These are phyloP conservation scores for Chloroclysta siterata DNA, from an alignment of 2,888 invertebrate genomes.

Conservation along the genomic window DNA sequence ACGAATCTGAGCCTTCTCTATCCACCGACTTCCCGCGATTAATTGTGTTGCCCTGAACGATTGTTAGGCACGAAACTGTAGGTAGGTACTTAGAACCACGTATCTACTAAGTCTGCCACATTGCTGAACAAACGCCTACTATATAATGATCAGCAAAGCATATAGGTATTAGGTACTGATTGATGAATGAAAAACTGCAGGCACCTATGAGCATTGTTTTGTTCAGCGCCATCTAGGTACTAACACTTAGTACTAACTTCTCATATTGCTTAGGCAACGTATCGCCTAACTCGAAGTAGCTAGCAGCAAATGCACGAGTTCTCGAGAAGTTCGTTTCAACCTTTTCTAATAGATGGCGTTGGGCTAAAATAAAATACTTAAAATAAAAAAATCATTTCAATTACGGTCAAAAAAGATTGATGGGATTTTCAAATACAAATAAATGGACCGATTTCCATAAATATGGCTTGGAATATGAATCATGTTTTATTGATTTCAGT, in stretches of 20 bases:
- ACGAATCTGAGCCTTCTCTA: too few species aligned
- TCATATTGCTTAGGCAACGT: background rate
- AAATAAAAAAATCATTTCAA: background rate
- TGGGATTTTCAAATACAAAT: too few species aligned
- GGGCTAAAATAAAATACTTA: background rate
- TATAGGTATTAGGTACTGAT: background rate
- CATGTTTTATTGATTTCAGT: too few species aligned
- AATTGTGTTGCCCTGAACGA: too few species aligned
- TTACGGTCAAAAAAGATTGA: too few species aligned
- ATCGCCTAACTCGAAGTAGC: background rate
- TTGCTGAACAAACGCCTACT: background rate
- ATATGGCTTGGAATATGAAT: too few species aligned
- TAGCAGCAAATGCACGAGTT: background rate
- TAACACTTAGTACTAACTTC: background rate
- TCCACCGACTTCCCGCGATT: too few species aligned
- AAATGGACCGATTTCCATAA: too few species aligned
- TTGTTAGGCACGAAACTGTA: too few species aligned
- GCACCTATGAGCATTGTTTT: background rate
- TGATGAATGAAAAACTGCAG: background rate
- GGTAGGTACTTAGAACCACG: too few species aligned
- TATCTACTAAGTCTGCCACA: background rate
- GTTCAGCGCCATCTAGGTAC: background rate
- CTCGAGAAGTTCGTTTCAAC: background rate
- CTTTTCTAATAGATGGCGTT: background rate
- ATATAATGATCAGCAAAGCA: background rate